Percentiles rank a stretch among this genome's conserved stretches.
phyloP scores from a whole-genome alignment of 1,140 invertebrate species.

The Lanistes nyassanus region DNA sequence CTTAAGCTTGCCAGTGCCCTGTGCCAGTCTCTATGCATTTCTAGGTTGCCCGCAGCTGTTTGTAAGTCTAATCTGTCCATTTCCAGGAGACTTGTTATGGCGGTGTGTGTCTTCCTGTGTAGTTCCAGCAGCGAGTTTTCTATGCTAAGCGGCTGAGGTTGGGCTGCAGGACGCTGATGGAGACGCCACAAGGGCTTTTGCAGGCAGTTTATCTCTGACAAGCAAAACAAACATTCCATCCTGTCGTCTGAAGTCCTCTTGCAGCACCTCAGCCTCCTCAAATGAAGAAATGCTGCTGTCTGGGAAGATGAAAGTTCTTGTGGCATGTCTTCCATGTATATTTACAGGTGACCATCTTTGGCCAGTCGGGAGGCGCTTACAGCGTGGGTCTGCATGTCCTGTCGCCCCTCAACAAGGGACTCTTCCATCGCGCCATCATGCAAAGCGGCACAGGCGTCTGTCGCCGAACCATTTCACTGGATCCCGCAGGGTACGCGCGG shows the following conservation, averaged over 20 bases:
- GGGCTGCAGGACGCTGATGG: background rate
- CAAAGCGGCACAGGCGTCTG: conserved; percentile 32
- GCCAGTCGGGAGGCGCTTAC: conserved; percentile 45
- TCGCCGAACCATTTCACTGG: conserved; percentile 13
- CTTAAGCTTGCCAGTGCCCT: background rate
- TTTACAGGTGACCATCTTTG: conserved; percentile 47
- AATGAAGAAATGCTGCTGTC: conserved; percentile 15
- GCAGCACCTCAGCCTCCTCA: conserved; percentile 19
- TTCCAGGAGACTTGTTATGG: too few species aligned
- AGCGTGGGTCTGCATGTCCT: conserved; percentile 17
- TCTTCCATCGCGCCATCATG: conserved; percentile 39
- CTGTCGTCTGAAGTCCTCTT: conserved; percentile 95
- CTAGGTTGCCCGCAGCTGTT: too few species aligned
- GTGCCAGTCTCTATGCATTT: background rate
- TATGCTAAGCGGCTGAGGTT: too few species aligned
- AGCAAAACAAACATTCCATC: conserved; percentile 91
- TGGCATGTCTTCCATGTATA: background rate
- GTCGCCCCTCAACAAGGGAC: conserved; percentile 20
- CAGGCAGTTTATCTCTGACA: conserved; percentile 89
- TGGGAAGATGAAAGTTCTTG: background rate
- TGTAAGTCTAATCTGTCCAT: too few species aligned
- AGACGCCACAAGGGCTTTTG: conserved; percentile 72
- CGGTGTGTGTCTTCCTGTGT: background rate
- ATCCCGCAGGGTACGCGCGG: conserved; percentile 19
- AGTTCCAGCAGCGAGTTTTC: too few species aligned